Percentiles rank a stretch among this genome's conserved stretches.
phyloP scores from a whole-genome alignment of 2,888 invertebrate genomes.

The Linnaemya vulpina region DNA sequence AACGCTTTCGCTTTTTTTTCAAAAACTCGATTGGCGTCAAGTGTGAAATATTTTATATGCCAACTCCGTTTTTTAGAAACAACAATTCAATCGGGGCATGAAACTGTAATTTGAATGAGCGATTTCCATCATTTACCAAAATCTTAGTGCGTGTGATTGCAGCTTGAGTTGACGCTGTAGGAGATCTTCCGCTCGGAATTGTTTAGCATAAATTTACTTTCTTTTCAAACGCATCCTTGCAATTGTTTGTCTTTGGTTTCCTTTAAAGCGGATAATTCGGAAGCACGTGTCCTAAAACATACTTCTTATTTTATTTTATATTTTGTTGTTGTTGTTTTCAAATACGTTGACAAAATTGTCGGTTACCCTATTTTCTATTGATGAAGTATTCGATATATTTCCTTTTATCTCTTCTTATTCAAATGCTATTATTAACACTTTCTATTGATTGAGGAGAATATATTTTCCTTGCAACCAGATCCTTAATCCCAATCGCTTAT shows the following conservation, averaged over 20 bases:
- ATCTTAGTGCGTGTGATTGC: slow-evolving; percentile 36
- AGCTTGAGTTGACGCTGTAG: slow-evolving; percentile 47
- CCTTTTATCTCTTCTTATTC: slow-evolving; percentile 38
- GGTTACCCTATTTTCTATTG: slow-evolving; percentile 10
- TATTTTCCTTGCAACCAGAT: slow-evolving; percentile 9
- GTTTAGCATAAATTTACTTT: slow-evolving; percentile 54
- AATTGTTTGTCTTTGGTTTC: slow-evolving; percentile 38
- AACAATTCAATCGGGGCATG: neutral
- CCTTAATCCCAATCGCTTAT: slow-evolving; percentile 16
- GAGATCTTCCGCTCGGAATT: slow-evolving; percentile 59
- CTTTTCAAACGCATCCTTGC: slow-evolving; percentile 9
- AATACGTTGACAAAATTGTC: slow-evolving; percentile 22
- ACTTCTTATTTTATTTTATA: neutral
- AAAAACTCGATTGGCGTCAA: too few relatives aligned
- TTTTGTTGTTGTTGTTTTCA: too few relatives aligned
- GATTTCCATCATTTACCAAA: slow-evolving; percentile 17
- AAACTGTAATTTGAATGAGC: slow-evolving; percentile 1
- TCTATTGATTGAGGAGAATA: slow-evolving; percentile 39
- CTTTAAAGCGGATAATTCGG: neutral
- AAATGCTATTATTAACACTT: slow-evolving; percentile 63
- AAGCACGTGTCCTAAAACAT: slow-evolving; percentile 62
- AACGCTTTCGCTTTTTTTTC: neutral
- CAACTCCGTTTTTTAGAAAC: too few relatives aligned
- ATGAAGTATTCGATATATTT: slow-evolving; percentile 46
- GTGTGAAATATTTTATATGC: too few relatives aligned